Evolutionary conservation across 2,113 vertebrate species (phyloP).

Genomic region (Chaenogobius annularis): DNA sequence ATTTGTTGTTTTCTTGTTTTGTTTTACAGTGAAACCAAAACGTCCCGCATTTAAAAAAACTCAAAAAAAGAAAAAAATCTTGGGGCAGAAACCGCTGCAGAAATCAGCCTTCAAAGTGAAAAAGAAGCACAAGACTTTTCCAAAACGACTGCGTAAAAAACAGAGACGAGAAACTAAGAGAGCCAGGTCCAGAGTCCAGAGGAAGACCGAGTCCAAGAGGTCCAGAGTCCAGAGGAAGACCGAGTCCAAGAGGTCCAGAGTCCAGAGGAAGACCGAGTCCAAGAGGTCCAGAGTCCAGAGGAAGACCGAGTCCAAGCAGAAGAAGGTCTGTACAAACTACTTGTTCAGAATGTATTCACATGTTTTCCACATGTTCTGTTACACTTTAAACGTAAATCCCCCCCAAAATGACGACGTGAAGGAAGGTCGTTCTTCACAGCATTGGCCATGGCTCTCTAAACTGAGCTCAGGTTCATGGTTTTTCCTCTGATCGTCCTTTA

Average conservation of each 20-base stretch:
- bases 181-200: constrained; percentile 3
- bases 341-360: no score
- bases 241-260: no score
- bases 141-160: neutral
- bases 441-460: no score
- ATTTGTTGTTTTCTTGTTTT: neutral
- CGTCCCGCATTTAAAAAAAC: constrained; percentile 23
- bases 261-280: no score
- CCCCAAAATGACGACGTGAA: no score
- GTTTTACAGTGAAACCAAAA: constrained; percentile 10
- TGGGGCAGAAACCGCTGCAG: constrained; percentile 30
- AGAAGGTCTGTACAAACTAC: no score
- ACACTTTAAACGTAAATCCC: no score
- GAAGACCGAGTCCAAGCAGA: neutral
- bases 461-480: no score
- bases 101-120: constrained; percentile 48
- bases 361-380: no score
- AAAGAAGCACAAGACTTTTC: constrained; percentile 40
- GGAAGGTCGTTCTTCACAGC: no score
- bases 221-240: no score
- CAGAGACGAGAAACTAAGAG: neutral
- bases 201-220: constrained; percentile 6
- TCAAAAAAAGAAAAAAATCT: constrained; percentile 24
- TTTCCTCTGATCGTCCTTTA: no score
- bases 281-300: neutral